Percentiles rank a stretch among this genome's conserved stretches.
These are phyloP conservation scores for Oryzias javanicus DNA, from an alignment of 2,113 vertebrate genomes.

Conservation along the genomic window DNA sequence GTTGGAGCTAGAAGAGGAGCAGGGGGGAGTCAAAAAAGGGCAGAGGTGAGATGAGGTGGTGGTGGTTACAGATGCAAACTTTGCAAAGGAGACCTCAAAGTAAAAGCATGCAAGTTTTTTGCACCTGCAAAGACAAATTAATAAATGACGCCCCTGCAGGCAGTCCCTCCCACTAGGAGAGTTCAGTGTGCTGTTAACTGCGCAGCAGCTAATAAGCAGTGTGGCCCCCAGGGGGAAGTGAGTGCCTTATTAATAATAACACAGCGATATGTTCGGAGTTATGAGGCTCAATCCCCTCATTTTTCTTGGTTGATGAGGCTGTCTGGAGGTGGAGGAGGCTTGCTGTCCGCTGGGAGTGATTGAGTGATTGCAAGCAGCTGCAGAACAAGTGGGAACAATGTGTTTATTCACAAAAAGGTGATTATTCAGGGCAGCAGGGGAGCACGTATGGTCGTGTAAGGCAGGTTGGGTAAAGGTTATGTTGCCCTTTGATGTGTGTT, in stretches of 20 bases:
- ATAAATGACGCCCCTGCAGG: background rate
- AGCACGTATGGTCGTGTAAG: constrained; percentile 22
- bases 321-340: constrained; percentile 46
- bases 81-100: background rate
- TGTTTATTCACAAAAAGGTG: constrained; percentile 19
- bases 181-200: constrained; percentile 20
- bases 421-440: constrained; percentile 12
- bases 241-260: constrained; percentile 47
- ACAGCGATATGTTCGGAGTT: constrained; percentile 32
- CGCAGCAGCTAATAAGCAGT: constrained; percentile 29
- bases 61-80: background rate
- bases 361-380: constrained; percentile 40
- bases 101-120: background rate
- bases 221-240: constrained; percentile 28
- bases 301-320: constrained; percentile 58
- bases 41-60: constrained; percentile 66
- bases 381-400: constrained; percentile 29
- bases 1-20: constrained; percentile 75
- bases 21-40: constrained; percentile 65
- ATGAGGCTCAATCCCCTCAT: constrained; percentile 42
- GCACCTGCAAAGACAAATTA: constrained; percentile 18
- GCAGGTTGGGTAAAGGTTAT: constrained; percentile 12
- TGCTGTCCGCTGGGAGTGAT: constrained; percentile 35
- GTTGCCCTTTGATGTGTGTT: constrained; percentile 17
- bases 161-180: constrained; percentile 8